These are phyloP conservation scores for Halesus radiatus DNA, from an alignment of 1,140 invertebrate species.

Conservation along the genomic window DNA sequence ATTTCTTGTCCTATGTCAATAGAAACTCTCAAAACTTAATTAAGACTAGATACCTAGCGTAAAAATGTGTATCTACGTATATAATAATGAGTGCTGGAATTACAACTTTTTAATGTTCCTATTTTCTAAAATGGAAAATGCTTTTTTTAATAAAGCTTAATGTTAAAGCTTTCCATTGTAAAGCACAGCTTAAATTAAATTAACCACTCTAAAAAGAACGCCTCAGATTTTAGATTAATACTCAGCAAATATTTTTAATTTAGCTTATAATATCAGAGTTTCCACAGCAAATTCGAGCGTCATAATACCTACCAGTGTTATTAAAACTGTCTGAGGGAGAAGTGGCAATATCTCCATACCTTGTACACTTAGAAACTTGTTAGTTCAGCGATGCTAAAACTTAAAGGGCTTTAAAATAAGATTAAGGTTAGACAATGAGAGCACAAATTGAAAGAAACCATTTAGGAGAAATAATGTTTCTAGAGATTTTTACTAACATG, in stretches of 20 bases:
- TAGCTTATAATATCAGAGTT: conserved; percentile 3
- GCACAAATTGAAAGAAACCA: background rate
- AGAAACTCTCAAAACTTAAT: too few relatives aligned
- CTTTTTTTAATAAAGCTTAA: too few relatives aligned
- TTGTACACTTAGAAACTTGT: background rate
- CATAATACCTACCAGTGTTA: conserved; percentile 1
- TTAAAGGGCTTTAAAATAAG: background rate
- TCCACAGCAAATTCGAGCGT: background rate
- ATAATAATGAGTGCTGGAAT: too few relatives aligned
- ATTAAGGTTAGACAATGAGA: background rate
- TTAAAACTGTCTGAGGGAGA: conserved; percentile 24
- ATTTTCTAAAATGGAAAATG: too few relatives aligned
- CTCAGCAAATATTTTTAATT: conserved; percentile 12
- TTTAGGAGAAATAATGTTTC: too few relatives aligned
- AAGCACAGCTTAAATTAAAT: too few relatives aligned
- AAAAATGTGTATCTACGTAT: too few relatives aligned
- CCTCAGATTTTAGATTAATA: background rate
- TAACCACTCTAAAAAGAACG: background rate
- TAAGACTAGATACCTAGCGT: too few relatives aligned
- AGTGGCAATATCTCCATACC: conserved; percentile 19
- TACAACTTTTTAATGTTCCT: too few relatives aligned
- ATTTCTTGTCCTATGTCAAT: too few relatives aligned
- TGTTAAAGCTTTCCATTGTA: too few relatives aligned
- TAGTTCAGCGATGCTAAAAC: background rate
- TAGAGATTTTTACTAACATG: too few relatives aligned